Percentiles rank a stretch among this genome's conserved stretches.
phyloP scores from a whole-genome alignment of 2,888 invertebrate genomes.

The Pantelozetes paolii region DNA sequence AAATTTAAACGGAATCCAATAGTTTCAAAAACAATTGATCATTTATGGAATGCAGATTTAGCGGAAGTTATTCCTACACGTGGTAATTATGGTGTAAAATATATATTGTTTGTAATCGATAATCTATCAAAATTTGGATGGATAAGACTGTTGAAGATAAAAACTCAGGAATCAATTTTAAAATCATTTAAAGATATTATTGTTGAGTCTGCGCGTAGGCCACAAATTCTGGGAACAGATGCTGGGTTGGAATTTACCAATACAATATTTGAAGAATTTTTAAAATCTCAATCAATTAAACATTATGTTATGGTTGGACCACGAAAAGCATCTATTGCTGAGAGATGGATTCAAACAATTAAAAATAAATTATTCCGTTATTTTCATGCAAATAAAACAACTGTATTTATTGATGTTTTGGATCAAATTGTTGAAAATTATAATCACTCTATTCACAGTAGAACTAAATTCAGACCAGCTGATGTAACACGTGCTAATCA shows the following conservation, averaged over 20 bases:
- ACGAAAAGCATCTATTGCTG: neutral
- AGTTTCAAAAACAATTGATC: conserved; percentile 8
- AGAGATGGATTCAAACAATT: neutral
- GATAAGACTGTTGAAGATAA: neutral
- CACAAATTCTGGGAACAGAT: neutral
- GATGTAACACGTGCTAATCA: neutral
- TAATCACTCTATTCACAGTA: neutral
- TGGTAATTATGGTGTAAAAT: neutral
- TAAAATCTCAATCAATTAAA: neutral
- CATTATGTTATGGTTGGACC: neutral
- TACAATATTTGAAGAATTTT: neutral
- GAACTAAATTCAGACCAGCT: neutral
- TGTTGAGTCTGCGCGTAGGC: neutral
- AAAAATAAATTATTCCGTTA: neutral
- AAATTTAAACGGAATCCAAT: conserved; percentile 1
- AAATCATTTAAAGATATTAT: neutral
- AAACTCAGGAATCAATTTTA: neutral
- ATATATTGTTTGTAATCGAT: neutral
- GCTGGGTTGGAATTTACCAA: neutral
- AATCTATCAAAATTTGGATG: neutral
- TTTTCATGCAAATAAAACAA: neutral
- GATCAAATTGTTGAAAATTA: neutral
- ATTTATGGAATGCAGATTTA: neutral
- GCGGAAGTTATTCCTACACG: neutral
- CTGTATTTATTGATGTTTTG: neutral